Evolutionary conservation across 2,888 invertebrate genomes (phyloP).

Genomic region (Tiphia femorata): DNA sequence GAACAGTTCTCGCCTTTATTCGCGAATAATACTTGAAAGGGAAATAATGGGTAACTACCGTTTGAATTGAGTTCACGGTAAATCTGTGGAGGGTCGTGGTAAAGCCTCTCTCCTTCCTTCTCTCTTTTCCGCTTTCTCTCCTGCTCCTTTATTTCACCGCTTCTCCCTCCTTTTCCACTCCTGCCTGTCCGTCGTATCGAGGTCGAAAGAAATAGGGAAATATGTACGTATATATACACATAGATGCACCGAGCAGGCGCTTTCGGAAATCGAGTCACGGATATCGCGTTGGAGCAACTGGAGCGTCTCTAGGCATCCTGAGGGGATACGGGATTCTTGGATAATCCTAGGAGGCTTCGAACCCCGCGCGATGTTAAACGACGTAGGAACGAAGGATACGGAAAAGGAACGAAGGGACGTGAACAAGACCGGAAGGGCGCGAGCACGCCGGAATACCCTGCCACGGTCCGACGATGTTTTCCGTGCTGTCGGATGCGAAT

Average conservation of each 20-base stretch:
- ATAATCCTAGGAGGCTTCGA: constrained; percentile 56
- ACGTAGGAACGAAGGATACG: constrained; percentile 31
- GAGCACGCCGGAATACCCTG: no score
- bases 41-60: constrained; percentile 29
- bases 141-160: no score
- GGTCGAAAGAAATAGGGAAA: constrained; percentile 25
- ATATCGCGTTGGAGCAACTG: constrained; percentile 59
- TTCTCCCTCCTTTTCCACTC: not conserved
- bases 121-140: not conserved
- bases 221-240: constrained; percentile 19
- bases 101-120: not conserved
- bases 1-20: constrained; percentile 14
- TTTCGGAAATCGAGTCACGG: constrained; percentile 62
- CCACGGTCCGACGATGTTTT: no score
- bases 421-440: no score
- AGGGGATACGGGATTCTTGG: constrained; percentile 50
- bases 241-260: constrained; percentile 34
- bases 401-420: constrained; percentile 22
- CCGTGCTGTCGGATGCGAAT: no score
- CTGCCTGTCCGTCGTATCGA: constrained; percentile 6
- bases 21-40: constrained; percentile 23
- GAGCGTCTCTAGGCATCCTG: constrained; percentile 49
- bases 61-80: constrained; percentile 33
- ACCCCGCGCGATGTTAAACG: constrained; percentile 46
- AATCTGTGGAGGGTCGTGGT: constrained; percentile 25